phyloP scores from a whole-genome alignment of 1,140 invertebrate genomes.

The Vollenhovia emeryi region DNA sequence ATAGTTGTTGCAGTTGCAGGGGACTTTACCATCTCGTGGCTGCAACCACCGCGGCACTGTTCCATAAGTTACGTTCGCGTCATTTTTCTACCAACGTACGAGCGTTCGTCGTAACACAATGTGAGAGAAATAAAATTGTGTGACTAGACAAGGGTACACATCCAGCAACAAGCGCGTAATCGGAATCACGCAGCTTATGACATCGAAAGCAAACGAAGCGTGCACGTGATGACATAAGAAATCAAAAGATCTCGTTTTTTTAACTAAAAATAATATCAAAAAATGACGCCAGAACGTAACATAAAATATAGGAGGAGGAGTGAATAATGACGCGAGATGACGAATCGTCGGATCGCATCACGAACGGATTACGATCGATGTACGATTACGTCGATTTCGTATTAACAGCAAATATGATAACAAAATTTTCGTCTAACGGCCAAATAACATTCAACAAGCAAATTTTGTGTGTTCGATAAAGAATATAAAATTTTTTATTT shows the following conservation, averaged over 20 bases:
- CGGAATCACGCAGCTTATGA: conserved; percentile 34
- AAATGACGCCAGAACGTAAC: conserved; percentile 75
- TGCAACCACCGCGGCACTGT: conserved; percentile 85
- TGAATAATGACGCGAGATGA: conserved; percentile 35
- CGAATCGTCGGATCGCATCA: conserved; percentile 20
- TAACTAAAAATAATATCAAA: conserved; percentile 62
- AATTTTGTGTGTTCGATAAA: too few relatives aligned
- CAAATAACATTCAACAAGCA: too few relatives aligned
- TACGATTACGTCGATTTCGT: background rate
- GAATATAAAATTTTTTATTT: too few relatives aligned
- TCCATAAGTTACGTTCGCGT: conserved; percentile 82
- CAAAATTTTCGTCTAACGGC: too few relatives aligned
- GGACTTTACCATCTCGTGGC: conserved; percentile 84
- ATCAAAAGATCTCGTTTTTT: conserved; percentile 16
- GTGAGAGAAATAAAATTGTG: conserved; percentile 54
- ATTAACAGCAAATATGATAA: too few relatives aligned
- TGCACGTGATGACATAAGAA: conserved; percentile 41
- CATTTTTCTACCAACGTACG: conserved; percentile 73
- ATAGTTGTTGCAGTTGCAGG: conserved; percentile 76
- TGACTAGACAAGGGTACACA: conserved; percentile 25
- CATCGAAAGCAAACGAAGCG: conserved; percentile 72
- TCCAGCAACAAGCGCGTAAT: conserved; percentile 30
- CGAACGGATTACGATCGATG: conserved; percentile 32
- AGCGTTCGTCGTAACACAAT: conserved; percentile 60
- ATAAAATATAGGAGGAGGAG: conserved; percentile 64